Conservation (phyloP, 37 sponge, comb jelly and placozoan genomes). For the Beroe ovata region DNA sequence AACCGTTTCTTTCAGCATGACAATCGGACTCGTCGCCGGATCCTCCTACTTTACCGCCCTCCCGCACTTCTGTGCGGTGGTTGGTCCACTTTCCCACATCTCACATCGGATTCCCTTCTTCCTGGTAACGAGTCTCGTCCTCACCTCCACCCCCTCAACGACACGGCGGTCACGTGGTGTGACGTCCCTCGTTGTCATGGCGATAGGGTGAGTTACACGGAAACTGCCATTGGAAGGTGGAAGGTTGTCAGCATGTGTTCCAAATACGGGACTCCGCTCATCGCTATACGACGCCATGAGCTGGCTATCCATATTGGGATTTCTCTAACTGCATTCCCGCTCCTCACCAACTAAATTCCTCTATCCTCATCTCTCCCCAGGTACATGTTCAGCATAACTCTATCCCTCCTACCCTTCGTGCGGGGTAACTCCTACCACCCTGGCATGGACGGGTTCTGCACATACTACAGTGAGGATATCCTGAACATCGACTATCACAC, state of each 20-base stretch:
- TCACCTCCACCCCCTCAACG: neutral
- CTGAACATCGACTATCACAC: slow-evolving; percentile 15
- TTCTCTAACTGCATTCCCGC: too few relatives aligned
- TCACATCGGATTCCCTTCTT: slow-evolving; percentile 39
- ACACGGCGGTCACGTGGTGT: neutral
- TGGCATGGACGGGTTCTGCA: slow-evolving; percentile 47
- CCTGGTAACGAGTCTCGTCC: slow-evolving; percentile 9
- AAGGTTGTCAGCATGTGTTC: too few relatives aligned
- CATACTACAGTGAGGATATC: slow-evolving; percentile 25
- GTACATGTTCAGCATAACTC: slow-evolving; percentile 27
- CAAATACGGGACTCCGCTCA: too few relatives aligned
- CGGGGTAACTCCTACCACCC: slow-evolving; percentile 3
- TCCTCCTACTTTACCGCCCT: neutral
- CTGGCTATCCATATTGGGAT: too few relatives aligned
- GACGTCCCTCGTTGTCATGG: neutral
- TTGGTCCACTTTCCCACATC: slow-evolving; percentile 33
- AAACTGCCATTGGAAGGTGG: too few relatives aligned
- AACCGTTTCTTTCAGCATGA: slow-evolving; percentile 16
- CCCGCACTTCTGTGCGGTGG: neutral
- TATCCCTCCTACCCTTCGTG: slow-evolving; percentile 5
- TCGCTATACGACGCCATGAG: too few relatives aligned
- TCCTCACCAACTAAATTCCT: too few relatives aligned
- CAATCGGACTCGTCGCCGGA: slow-evolving; percentile 34
- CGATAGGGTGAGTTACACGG: neutral
- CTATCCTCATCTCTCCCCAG: neutral